phyloP scores from a whole-genome alignment of 2,797 vertebrate species.

The Falco concolor region DNA sequence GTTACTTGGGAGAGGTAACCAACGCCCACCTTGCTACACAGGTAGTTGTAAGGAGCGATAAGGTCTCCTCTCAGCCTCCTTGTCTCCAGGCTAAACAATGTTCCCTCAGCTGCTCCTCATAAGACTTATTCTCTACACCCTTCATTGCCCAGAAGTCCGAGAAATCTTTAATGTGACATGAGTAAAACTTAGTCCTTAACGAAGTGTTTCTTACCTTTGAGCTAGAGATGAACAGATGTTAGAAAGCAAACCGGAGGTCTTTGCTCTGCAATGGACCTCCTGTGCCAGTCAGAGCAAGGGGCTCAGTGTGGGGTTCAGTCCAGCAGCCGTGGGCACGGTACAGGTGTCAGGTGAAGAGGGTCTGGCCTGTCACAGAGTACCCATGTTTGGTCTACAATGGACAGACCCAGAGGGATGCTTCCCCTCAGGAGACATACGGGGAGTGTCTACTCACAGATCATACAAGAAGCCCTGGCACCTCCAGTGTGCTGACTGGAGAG shows the following conservation, averaged over 20 bases:
- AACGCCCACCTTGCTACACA: too few relatives aligned
- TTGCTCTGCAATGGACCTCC: neutral
- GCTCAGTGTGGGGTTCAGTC: neutral
- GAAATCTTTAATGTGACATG: neutral
- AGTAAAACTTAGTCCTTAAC: neutral
- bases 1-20: too few relatives aligned
- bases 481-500: neutral
- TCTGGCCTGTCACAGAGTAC: neutral
- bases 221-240: neutral
- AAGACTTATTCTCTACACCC: too few relatives aligned
- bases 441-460: accelerated
- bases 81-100: too few relatives aligned
- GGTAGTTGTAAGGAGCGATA: too few relatives aligned
- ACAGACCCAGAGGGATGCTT: neutral
- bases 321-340: neutral
- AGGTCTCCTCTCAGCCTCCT: too few relatives aligned
- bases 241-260: neutral
- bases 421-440: accelerated
- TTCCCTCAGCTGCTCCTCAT: too few relatives aligned
- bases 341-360: too few relatives aligned
- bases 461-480: neutral
- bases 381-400: neutral
- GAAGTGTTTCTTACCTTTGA: neutral
- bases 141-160: neutral
- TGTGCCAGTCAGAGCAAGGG: neutral